Conservation (phyloP, 1,140 invertebrate genomes). For the Ephestia elutella region DNA sequence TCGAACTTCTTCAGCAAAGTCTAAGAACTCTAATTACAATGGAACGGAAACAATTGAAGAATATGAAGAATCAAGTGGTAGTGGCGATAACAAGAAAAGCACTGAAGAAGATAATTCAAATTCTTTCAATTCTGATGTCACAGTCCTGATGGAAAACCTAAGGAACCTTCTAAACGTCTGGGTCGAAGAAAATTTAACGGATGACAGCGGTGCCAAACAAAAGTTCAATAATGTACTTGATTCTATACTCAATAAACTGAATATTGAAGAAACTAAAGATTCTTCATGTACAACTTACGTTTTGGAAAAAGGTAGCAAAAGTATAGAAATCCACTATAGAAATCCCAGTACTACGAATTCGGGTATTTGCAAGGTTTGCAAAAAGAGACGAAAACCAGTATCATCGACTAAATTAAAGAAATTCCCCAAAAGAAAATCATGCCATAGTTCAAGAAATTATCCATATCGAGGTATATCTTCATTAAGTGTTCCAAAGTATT, state of each 20-base stretch:
- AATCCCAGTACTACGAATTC: background rate
- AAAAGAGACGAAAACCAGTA: conserved; percentile 5
- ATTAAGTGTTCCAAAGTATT: conserved; percentile 48
- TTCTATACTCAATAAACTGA: conserved; percentile 42
- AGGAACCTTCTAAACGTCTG: conserved; percentile 45
- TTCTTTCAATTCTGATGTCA: conserved; percentile 34
- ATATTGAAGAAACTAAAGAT: conserved; percentile 18
- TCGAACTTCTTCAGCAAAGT: conserved; percentile 27
- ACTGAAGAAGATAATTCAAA: conserved; percentile 12
- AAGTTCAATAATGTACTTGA: conserved; percentile 46
- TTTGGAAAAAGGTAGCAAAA: conserved; percentile 30
- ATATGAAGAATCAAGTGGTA: conserved; percentile 28
- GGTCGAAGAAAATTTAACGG: conserved; percentile 46
- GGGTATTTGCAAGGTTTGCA: conserved; percentile 15
- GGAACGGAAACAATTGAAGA: conserved; percentile 29
- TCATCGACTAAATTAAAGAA: background rate
- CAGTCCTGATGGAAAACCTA: conserved; percentile 44
- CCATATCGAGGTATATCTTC: conserved; percentile 31
- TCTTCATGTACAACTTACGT: conserved; percentile 45
- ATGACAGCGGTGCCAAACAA: conserved; percentile 41
- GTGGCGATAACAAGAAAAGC: conserved; percentile 39
- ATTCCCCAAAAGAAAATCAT: background rate
- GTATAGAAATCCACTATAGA: conserved; percentile 2
- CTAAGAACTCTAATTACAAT: conserved; percentile 30
- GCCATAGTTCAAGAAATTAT: background rate